A percentile compares a stretch with the other conserved stretches of the same genome.
These are phyloP conservation scores for Phymastichus coffea DNA, from an alignment of 1,140 invertebrate species.

Conservation along the genomic window DNA sequence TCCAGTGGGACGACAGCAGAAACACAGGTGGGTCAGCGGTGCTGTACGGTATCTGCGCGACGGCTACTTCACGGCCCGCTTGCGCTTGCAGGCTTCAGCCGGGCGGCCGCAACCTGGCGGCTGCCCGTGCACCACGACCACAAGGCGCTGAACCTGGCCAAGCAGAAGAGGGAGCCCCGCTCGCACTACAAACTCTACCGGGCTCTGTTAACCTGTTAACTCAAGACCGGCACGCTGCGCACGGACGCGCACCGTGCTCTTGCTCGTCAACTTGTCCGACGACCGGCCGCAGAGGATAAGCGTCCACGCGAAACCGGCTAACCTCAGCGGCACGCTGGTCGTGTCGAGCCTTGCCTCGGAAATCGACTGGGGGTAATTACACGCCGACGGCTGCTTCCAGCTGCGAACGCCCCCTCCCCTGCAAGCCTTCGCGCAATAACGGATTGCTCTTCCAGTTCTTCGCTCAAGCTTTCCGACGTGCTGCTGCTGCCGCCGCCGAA, in stretches of 20 bases:
- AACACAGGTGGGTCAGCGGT: constrained; percentile 58
- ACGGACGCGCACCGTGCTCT: too few species aligned
- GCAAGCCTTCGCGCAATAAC: too few species aligned
- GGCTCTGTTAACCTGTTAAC: constrained; percentile 4
- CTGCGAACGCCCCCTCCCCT: too few species aligned
- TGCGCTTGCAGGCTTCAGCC: constrained; percentile 54
- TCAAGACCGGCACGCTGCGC: neutral
- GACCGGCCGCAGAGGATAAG: neutral
- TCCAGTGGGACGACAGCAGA: constrained; percentile 67
- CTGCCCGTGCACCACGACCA: constrained; percentile 59
- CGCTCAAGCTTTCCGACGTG: too few species aligned
- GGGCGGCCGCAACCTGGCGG: constrained; percentile 55
- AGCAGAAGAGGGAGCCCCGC: constrained; percentile 37
- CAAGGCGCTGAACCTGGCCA: constrained; percentile 54
- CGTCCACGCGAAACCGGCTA: neutral
- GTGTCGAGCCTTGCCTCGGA: neutral
- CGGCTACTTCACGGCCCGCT: constrained; percentile 50
- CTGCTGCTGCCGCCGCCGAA: too few species aligned
- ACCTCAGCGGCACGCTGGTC: neutral
- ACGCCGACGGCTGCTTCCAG: too few species aligned
- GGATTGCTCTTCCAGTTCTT: too few species aligned
- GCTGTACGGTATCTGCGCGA: constrained; percentile 29
- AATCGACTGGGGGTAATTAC: constrained; percentile 8
- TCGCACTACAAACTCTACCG: constrained; percentile 57
- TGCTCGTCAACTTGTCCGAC: constrained; percentile 17